phyloP scores from a whole-genome alignment of 2,113 vertebrate genomes.

The Rhabdomys dilectus region DNA sequence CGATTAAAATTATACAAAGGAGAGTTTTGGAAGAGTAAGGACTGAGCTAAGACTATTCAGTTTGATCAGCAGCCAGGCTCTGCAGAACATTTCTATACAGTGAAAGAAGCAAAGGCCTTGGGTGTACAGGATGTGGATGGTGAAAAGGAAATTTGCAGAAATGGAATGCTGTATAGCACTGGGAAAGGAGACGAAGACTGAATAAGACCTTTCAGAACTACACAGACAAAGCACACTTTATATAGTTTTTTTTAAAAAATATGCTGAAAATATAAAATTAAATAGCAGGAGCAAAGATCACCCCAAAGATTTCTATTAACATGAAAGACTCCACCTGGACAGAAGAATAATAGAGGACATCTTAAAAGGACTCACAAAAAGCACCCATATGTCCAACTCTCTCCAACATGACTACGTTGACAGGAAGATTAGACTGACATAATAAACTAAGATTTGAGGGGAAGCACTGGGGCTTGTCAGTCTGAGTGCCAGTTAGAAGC shows the following conservation, averaged over 20 bases:
- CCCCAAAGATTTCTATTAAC: constrained; percentile 7
- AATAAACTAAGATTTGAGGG: neutral
- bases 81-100: neutral
- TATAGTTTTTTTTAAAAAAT: neutral
- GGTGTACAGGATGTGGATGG: neutral
- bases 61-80: neutral
- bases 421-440: neutral
- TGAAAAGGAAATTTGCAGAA: neutral
- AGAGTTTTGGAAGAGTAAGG: neutral
- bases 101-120: neutral
- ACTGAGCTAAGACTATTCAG: neutral
- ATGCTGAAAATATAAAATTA: neutral
- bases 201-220: neutral
- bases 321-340: neutral
- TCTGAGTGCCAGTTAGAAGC: neutral
- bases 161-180: neutral
- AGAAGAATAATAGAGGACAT: neutral
- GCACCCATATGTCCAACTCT: neutral
- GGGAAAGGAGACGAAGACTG: neutral
- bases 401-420: neutral
- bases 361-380: neutral
- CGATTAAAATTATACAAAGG: neutral
- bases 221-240: neutral
- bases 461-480: neutral
- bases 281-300: neutral